These are phyloP conservation scores for Lathamus discolor DNA, from an alignment of 2,113 vertebrate genomes.

Conservation along the genomic window DNA sequence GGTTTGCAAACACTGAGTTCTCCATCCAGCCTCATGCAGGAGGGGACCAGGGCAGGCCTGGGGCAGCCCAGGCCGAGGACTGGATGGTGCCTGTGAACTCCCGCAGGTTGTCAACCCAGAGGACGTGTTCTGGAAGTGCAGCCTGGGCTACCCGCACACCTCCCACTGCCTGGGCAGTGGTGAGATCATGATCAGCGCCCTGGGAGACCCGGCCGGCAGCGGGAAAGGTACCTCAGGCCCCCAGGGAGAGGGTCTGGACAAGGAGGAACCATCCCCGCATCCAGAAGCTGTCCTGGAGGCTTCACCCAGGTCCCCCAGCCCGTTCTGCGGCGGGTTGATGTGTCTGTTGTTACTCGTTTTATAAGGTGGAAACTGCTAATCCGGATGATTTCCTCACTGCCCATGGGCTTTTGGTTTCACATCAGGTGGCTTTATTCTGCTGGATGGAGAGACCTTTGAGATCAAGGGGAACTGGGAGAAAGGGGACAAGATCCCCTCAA, in stretches of 20 bases:
- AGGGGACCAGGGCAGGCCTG: not conserved
- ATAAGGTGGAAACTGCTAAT: not conserved
- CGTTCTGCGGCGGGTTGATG: not conserved
- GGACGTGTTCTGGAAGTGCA: conserved; percentile 84
- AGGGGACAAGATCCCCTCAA: conserved; percentile 69
- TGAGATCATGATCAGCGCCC: conserved; percentile 90
- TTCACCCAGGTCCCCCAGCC: not conserved
- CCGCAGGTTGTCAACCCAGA: conserved; percentile 82
- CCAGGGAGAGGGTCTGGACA: not conserved
- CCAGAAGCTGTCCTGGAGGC: not conserved
- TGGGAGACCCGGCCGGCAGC: conserved; percentile 84
- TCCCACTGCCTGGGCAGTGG: conserved; percentile 89
- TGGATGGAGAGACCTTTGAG: conserved; percentile 91
- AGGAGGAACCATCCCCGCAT: not conserved
- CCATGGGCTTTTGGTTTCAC: not conserved
- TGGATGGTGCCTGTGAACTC: not conserved
- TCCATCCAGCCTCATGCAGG: not conserved
- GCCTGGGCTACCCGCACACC: conserved; percentile 85
- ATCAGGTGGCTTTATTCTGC: conserved; percentile 86
- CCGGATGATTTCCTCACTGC: not conserved
- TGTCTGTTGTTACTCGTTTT: not conserved
- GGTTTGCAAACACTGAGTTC: not conserved
- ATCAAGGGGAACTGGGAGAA: conserved; percentile 89
- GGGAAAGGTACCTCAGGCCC: conserved; percentile 80
- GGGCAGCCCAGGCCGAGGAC: fast-evolving